phyloP scores from a whole-genome alignment of 2,888 invertebrate species.

The Epirrhoe tristata region DNA sequence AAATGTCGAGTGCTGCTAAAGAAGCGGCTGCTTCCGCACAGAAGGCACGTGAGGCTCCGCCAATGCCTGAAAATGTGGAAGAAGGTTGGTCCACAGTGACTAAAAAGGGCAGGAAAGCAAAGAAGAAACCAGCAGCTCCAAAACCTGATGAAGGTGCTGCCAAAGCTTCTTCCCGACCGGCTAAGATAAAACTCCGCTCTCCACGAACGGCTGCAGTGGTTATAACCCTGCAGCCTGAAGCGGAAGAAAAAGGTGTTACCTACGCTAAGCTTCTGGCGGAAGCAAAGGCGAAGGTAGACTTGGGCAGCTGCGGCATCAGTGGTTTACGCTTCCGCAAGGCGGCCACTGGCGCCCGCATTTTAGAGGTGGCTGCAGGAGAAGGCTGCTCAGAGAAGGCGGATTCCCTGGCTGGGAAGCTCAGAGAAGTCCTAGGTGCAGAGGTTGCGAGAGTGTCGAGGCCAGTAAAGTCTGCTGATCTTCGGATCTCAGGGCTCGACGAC shows the following conservation, averaged over 20 bases:
- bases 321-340: background rate
- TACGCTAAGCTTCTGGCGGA: background rate
- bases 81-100: too few relatives aligned
- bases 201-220: background rate
- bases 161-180: too few relatives aligned
- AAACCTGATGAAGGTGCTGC: too few relatives aligned
- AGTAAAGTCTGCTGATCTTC: slow-evolving; percentile 29
- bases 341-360: background rate
- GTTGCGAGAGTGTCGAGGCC: slow-evolving; percentile 29
- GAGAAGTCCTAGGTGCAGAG: background rate
- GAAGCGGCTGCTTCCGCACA: too few relatives aligned
- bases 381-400: background rate
- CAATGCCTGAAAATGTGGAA: too few relatives aligned
- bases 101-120: too few relatives aligned
- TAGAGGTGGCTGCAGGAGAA: background rate
- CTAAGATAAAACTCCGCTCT: background rate
- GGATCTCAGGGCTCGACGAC: slow-evolving; percentile 39
- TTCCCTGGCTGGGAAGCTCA: background rate
- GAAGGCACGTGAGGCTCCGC: too few relatives aligned
- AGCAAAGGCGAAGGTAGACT: background rate
- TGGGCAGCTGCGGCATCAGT: background rate
- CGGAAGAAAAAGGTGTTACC: background rate
- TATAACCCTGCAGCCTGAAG: background rate
- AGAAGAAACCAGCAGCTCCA: too few relatives aligned
- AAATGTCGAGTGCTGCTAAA: too few relatives aligned